Conservation (phyloP, 2,888 invertebrate genomes). For the Noctua janthe region DNA sequence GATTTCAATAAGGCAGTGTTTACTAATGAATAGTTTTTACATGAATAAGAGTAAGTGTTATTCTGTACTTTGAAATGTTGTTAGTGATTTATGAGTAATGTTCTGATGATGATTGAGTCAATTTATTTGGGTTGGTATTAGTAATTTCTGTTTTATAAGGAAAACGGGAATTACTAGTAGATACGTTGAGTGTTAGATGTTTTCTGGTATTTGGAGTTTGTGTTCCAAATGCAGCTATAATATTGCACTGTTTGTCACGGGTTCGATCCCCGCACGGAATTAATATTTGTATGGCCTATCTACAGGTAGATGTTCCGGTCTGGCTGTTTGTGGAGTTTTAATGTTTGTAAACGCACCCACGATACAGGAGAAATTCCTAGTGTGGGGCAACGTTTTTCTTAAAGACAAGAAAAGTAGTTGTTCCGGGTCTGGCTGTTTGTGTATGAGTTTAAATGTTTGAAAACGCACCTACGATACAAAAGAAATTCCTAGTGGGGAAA, state of each 20-base stretch:
- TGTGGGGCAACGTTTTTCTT: background rate
- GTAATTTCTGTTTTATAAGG: slow-evolving; percentile 31
- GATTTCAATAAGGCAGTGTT: slow-evolving; percentile 43
- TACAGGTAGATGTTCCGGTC: background rate
- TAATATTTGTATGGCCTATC: background rate
- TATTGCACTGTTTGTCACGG: background rate
- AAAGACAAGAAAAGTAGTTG: background rate
- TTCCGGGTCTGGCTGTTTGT: background rate
- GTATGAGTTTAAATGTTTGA: background rate
- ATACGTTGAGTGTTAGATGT: background rate
- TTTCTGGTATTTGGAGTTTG: background rate
- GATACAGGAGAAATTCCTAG: background rate
- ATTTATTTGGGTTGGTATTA: slow-evolving; percentile 40
- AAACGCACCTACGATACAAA: background rate
- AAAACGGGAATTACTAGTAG: slow-evolving; percentile 36
- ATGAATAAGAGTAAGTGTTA: slow-evolving; percentile 43
- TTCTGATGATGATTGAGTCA: slow-evolving; percentile 8
- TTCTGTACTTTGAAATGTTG: slow-evolving; percentile 25
- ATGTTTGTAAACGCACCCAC: background rate
- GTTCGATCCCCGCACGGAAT: background rate
- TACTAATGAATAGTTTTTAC: slow-evolving; percentile 29
- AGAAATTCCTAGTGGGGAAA: background rate
- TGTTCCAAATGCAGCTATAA: background rate
- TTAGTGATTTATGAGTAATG: slow-evolving; percentile 41
- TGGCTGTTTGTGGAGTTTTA: background rate